Evolutionary conservation across 1,140 invertebrate species (phyloP).

Genomic region (Psix sp.): DNA sequence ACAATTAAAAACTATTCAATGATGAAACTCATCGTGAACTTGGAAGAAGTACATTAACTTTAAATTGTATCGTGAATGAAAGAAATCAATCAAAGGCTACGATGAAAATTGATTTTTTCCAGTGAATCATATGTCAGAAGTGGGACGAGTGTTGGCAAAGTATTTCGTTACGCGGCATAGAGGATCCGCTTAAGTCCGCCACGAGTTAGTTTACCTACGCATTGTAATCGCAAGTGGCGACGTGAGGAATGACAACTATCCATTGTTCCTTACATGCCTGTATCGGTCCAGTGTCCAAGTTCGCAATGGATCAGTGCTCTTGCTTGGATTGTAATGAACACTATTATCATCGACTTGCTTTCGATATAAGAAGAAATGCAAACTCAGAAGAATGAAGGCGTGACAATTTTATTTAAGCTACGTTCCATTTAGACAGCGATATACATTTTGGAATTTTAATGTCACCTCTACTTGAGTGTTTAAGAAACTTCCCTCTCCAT

Average conservation of each 20-base stretch:
- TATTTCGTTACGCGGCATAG: constrained; percentile 52
- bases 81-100: constrained; percentile 22
- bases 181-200: constrained; percentile 68
- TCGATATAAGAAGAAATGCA: constrained; percentile 62
- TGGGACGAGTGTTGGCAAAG: constrained; percentile 36
- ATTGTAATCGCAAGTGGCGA: constrained; percentile 60
- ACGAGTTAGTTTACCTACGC: constrained; percentile 68
- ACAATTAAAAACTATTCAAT: too few relatives aligned
- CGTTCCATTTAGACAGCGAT: constrained; percentile 24
- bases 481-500: constrained; percentile 24
- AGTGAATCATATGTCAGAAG: constrained; percentile 15
- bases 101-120: constrained; percentile 24
- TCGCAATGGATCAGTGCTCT: constrained; percentile 67
- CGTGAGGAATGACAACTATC: constrained; percentile 51
- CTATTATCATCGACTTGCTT: constrained; percentile 64
- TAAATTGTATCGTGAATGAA: not conserved
- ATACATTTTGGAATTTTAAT: constrained; percentile 46
- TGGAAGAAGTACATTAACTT: not conserved
- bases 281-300: constrained; percentile 61
- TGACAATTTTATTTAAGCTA: constrained; percentile 50
- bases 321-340: constrained; percentile 63
- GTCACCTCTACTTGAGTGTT: constrained; percentile 27
- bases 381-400: constrained; percentile 45
- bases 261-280: constrained; percentile 56
- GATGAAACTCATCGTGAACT: too few relatives aligned